Evolutionary conservation across 1,140 invertebrate genomes (phyloP).

Genomic region (Diploscapter pachys): DNA sequence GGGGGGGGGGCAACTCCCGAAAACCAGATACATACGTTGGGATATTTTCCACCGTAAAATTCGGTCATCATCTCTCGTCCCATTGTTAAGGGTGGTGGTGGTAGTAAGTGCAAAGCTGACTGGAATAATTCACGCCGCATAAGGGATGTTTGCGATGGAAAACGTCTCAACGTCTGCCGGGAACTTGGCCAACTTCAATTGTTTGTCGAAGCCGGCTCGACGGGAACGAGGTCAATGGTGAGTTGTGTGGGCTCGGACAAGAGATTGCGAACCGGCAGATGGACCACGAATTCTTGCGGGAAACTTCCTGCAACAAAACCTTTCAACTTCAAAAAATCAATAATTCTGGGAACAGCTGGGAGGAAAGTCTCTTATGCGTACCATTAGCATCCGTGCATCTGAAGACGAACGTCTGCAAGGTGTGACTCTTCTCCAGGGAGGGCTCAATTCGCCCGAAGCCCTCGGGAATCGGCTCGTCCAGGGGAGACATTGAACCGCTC

Average conservation of each 20-base stretch:
- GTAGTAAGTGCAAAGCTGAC: not conserved
- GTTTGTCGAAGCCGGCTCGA: not conserved
- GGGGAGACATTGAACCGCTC: conserved; percentile 26
- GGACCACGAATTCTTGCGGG: conserved; percentile 14
- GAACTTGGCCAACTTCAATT: not conserved
- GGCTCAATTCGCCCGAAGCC: not conserved
- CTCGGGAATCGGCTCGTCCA: conserved; percentile 16
- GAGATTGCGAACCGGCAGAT: conserved; percentile 17
- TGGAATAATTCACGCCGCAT: too few relatives aligned
- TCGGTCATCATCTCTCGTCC: conserved; percentile 2
- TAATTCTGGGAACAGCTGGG: not conserved
- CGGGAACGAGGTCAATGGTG: conserved; percentile 17
- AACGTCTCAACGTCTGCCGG: not conserved
- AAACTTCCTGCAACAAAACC: not conserved
- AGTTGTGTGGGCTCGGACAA: conserved; percentile 11
- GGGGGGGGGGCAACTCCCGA: not conserved
- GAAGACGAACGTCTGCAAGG: conserved; percentile 18
- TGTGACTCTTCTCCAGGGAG: conserved; percentile 2
- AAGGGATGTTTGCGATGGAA: too few relatives aligned
- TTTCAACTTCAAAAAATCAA: not conserved
- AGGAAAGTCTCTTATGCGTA: not conserved
- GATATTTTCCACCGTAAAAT: not conserved
- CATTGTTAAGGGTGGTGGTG: not conserved
- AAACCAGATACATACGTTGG: conserved; percentile 7
- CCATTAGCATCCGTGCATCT: conserved; percentile 11